Percentiles rank a stretch among this genome's conserved stretches.
Evolutionary conservation across 1,140 invertebrate genomes (phyloP).

Genomic region (Pectinophora gossypiella): DNA sequence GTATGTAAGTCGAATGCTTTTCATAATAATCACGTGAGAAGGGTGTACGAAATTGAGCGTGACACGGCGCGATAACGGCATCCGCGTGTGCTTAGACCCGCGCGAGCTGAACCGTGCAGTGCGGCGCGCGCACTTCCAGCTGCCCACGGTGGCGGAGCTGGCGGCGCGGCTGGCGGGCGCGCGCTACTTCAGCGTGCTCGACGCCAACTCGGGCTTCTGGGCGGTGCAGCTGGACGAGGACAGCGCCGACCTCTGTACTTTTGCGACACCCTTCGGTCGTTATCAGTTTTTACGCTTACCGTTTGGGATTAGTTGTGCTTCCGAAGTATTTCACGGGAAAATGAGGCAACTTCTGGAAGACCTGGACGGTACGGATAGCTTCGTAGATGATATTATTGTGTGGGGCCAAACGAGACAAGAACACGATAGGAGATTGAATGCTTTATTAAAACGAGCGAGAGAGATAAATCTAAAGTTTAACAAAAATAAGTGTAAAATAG

Average conservation of each 20-base stretch:
- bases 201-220: conserved; percentile 20
- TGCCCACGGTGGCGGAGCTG: conserved; percentile 29
- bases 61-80: conserved; percentile 21
- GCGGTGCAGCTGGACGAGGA: conserved; percentile 17
- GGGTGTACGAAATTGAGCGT: conserved; percentile 31
- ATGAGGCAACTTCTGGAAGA: conserved; percentile 28
- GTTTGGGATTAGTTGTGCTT: conserved; percentile 32
- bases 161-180: conserved; percentile 18
- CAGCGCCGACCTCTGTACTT: conserved; percentile 37
- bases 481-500: conserved; percentile 6
- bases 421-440: conserved; percentile 21
- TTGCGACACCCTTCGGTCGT: conserved; percentile 35
- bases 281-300: conserved; percentile 37
- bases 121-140: conserved; percentile 23
- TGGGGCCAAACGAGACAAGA: conserved; percentile 30
- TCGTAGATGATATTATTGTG: conserved; percentile 43
- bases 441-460: not conserved
- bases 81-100: conserved; percentile 39
- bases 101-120: conserved; percentile 39
- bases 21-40: conserved; percentile 11
- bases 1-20: conserved; percentile 8
- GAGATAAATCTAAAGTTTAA: conserved; percentile 11
- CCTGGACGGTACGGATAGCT: conserved; percentile 27
- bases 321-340: conserved; percentile 44
- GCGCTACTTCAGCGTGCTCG: conserved; percentile 13